phyloP scores from a whole-genome alignment of 2,113 vertebrate genomes.

The Eonycteris spelaea region DNA sequence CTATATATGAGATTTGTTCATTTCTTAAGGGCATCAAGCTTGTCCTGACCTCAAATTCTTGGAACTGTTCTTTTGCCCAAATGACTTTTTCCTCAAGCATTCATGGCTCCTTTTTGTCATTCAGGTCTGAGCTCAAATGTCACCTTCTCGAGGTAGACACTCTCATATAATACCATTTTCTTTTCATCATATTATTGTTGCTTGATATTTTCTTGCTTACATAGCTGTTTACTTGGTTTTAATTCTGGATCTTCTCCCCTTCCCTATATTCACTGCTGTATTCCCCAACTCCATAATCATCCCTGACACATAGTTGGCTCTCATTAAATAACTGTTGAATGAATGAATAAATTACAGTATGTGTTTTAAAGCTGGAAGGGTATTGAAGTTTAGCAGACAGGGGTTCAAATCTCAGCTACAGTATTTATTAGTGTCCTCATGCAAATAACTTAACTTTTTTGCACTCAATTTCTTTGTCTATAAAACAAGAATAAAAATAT shows the following conservation, averaged over 20 bases:
- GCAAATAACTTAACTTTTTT: not conserved
- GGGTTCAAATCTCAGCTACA: not conserved
- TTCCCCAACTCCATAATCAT: not conserved
- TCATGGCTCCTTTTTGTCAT: not conserved
- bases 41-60: not conserved
- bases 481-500: not conserved
- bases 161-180: not conserved
- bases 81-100: not conserved
- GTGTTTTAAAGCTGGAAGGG: not conserved
- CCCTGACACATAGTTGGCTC: not conserved
- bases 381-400: not conserved
- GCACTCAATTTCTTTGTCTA: not conserved
- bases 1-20: not conserved
- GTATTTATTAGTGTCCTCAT: not conserved
- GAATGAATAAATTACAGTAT: not conserved
- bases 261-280: not conserved
- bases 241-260: not conserved
- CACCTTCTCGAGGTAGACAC: not conserved
- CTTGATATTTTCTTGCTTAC: not conserved
- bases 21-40: not conserved
- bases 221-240: not conserved
- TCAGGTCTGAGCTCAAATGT: not conserved
- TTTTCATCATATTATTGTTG: not conserved
- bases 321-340: not conserved
- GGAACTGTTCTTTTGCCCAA: not conserved